Evolutionary conservation across 2,888 invertebrate species (phyloP), one percentile per base, ranked within the genome.

Genomic region (Drosophila demipolita): DNA sequence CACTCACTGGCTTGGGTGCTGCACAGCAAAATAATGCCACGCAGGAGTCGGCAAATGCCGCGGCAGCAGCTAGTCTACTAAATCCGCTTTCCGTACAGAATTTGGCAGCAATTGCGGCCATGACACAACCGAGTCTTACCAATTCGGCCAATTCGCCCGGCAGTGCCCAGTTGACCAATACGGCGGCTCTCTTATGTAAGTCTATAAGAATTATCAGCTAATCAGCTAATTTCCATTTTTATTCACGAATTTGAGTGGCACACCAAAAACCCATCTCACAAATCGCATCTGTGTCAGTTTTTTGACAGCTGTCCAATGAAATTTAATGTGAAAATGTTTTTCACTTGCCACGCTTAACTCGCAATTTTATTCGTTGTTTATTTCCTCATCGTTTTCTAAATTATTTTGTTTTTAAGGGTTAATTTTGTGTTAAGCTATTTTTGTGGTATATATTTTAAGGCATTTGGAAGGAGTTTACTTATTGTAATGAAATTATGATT

Each of bases 81-180:
- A 96, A 96, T 80, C 97, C 97, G 40, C 97, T 98, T 94, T 96
- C 97, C 87, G 96, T 98, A 94, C 98, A 98, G 95, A 98, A 98
- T 94, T 94, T 98, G 91, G 97, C 98, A 80, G 97, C 98, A 59
- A 94, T 98, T 82, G 97, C 98, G 65, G 93, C 94, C 91, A 93
- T 94, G 92, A 90, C 93, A 80, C 94, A 92, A 92, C 94, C 80
- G 85, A 94, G 70, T 93, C 95, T 85, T 85, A 86, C 92, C 64
- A 91, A 91, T 73, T 89, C 91, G 15, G 90, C 92, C 80, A 81
- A 89, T 65, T 92, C 92, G 69, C 92, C 92, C 29, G 91, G 91
- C 71, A 92, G 83, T 69, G 93, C 93, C 45, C 93, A 93, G 70
- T 87, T 93, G 76, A 90, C 93, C 61, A 93, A 93, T 72, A 93